Conservation (phyloP, 2,113 vertebrate species). For the Peromyscus californicus region DNA sequence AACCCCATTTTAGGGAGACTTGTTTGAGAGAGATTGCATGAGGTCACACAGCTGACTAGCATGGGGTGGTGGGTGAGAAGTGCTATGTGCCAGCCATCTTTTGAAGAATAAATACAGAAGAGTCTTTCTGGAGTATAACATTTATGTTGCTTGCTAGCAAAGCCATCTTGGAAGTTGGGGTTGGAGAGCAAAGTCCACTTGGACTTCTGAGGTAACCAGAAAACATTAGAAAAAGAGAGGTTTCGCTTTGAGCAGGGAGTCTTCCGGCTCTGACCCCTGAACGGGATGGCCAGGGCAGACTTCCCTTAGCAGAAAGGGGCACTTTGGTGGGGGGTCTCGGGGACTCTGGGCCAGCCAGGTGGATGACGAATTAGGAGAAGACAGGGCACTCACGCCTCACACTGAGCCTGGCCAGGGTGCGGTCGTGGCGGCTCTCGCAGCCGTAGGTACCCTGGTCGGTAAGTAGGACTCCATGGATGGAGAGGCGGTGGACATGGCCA, state of each 20-base stretch:
- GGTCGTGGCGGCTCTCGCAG: slow-evolving; percentile 96
- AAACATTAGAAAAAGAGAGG: slow-evolving; percentile 30
- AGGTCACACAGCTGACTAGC: slow-evolving; percentile 13
- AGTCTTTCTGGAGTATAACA: background rate
- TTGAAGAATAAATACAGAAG: background rate
- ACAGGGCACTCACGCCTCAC: slow-evolving; percentile 93
- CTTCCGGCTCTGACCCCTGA: background rate
- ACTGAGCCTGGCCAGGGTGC: slow-evolving; percentile 93
- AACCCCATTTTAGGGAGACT: background rate
- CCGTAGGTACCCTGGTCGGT: slow-evolving; percentile 94
- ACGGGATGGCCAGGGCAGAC: background rate
- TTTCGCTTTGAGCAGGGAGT: slow-evolving; percentile 34
- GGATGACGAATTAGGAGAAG: background rate
- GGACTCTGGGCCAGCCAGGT: background rate
- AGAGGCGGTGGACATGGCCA: slow-evolving; percentile 88
- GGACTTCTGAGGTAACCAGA: slow-evolving; percentile 54
- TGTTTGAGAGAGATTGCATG: slow-evolving; percentile 1
- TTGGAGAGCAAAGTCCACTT: slow-evolving; percentile 44
- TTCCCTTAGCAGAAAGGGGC: slow-evolving; percentile 34
- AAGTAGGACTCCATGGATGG: slow-evolving; percentile 88
- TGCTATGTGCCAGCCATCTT: background rate
- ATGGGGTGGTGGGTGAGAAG: too few relatives aligned
- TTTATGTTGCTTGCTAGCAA: slow-evolving; percentile 70
- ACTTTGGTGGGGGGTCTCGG: slow-evolving; percentile 64
- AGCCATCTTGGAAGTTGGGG: slow-evolving; percentile 12